Evolutionary conservation across 2,888 invertebrate species (phyloP), one percentile per base, ranked within the genome.

Genomic region (Philopedon plagiatum): DNA sequence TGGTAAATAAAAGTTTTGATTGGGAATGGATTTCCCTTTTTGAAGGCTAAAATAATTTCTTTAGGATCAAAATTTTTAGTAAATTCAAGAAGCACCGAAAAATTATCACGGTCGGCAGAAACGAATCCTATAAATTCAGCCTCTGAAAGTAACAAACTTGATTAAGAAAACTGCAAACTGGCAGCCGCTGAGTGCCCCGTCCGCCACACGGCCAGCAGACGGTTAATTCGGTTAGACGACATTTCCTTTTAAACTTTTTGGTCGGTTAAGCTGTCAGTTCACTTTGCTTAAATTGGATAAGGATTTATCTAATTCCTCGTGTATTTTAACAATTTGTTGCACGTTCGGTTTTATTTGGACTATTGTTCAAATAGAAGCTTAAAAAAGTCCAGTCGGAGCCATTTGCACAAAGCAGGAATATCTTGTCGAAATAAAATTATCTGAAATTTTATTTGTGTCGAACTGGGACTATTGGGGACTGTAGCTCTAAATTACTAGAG

Each of bases 131-230:
- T 74, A 76, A 76, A 76, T 76, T 73, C 66, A 21, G 49, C 56
- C 56, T 65, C 60, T 46, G 62, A 75, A 71, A 56, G 71, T 37
- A 70, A 54, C 71, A 73, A 73, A 76, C 75, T 73, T 71, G 71
- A 75, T 75, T 75, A 76, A 73, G 73, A 69, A 74, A 74, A 76
- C 73, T 73, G 75, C 74, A 70, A 76, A 71, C 71, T 71, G 66
- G 71, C 71, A 71, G 71, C 62, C 66, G 60, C 46, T 46, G 56
- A 66, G 54, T 61, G 61, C 44, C 32, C 34, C 46, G 64, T 56
- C 18, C 64, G 51, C 64, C 69, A 56, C 37, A 29, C 57, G 21
- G 63, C 60, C 44, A 57, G 51, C 29, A 41, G 56, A 65, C 46
- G 62, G 51, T 51, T 71, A 65, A 71, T 71, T 71, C 71, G 65